Conservation (phyloP, 2,113 vertebrate species). For the Pseudopipra pipra region DNA sequence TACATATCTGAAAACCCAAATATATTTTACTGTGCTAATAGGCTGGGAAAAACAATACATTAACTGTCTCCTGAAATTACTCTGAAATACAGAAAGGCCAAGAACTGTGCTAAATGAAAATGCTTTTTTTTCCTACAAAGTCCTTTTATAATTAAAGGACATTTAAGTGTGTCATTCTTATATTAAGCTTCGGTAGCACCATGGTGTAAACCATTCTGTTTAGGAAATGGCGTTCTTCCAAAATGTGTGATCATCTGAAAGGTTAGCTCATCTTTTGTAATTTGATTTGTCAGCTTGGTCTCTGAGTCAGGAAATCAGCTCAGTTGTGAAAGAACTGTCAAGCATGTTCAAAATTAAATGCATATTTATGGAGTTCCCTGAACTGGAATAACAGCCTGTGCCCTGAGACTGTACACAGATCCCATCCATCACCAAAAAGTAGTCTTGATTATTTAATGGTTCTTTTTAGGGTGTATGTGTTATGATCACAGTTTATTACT, state of each 20-base stretch:
- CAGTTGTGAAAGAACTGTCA: neutral
- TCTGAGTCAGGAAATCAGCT: conserved; percentile 8
- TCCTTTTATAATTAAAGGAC: neutral
- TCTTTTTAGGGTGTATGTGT: neutral
- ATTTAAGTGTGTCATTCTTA: neutral
- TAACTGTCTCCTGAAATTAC: neutral
- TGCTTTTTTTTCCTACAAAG: neutral
- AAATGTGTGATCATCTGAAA: neutral
- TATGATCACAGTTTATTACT: neutral
- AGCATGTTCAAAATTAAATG: neutral
- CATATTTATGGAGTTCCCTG: neutral
- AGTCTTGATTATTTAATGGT: neutral
- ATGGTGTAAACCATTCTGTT: neutral
- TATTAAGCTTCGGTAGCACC: neutral
- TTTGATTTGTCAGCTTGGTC: neutral
- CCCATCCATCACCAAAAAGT: rapidly evolving
- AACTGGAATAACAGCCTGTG: neutral
- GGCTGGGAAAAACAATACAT: neutral
- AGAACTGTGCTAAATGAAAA: neutral
- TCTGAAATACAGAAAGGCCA: neutral
- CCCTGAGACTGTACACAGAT: neutral
- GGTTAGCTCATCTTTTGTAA: neutral
- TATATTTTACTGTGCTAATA: neutral
- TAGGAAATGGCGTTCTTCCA: neutral
- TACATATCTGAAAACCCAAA: neutral